Evolutionary conservation across 2,888 invertebrate species (phyloP).

Genomic region (Hecatera dysodea): DNA sequence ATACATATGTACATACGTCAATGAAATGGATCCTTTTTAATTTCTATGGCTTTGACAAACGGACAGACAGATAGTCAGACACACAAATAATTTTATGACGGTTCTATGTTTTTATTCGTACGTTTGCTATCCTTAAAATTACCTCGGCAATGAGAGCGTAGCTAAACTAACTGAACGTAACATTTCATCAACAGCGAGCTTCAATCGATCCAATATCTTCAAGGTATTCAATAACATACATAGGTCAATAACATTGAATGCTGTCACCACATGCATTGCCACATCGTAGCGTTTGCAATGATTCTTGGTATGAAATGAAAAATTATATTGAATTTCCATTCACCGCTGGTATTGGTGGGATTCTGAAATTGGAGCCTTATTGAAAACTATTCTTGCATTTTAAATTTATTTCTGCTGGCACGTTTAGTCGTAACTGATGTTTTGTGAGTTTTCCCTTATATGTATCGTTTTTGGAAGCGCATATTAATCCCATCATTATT

Average conservation of each 20-base stretch:
- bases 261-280: neutral
- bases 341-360: conserved; percentile 3
- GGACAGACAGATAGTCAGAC: no score
- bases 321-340: conserved; percentile 52
- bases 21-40: no score
- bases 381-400: conserved; percentile 34
- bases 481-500: no score
- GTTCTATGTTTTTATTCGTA: no score
- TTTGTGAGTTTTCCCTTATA: neutral
- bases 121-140: no score
- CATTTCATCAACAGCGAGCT: neutral
- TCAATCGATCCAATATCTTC: neutral
- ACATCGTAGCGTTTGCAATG: conserved; percentile 9
- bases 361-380: conserved; percentile 33
- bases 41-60: no score
- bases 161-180: neutral
- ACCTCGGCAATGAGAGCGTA: neutral
- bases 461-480: neutral
- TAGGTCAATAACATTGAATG: conserved; percentile 18
- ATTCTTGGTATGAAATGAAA: conserved; percentile 31
- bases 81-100: no score
- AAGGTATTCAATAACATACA: neutral
- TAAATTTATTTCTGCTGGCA: conserved; percentile 15
- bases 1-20: no score
- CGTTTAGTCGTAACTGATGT: neutral